Conservation (phyloP, 2,113 vertebrate genomes). For the Pteropus alecto region DNA sequence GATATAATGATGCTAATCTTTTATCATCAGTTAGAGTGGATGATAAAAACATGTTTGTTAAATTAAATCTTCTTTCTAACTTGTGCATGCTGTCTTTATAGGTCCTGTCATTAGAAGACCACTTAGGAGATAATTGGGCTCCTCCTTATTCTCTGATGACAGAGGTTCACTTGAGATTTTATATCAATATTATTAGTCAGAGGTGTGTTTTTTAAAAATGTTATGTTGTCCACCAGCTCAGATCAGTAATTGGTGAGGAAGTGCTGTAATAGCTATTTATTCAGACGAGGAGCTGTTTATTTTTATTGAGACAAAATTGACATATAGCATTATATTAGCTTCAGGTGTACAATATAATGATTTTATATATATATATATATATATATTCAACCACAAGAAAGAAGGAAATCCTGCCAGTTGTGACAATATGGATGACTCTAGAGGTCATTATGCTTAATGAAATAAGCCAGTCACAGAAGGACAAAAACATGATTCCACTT, state of each 20-base stretch:
- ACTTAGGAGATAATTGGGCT: background rate
- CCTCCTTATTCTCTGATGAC: background rate
- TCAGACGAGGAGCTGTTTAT: background rate
- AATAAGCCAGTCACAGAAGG: no score
- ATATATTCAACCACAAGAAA: background rate
- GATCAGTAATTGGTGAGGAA: background rate
- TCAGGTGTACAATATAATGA: background rate
- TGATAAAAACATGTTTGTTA: slow-evolving; percentile 23
- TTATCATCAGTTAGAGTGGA: slow-evolving; percentile 2
- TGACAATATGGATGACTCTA: no score
- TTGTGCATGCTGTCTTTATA: background rate
- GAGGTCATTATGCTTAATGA: no score
- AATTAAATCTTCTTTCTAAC: slow-evolving; percentile 17
- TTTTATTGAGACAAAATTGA: background rate
- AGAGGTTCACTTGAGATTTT: slow-evolving; percentile 1
- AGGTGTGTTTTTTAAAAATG: background rate
- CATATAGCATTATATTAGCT: background rate
- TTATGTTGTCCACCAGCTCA: background rate
- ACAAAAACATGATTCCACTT: no score
- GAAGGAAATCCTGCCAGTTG: no score
- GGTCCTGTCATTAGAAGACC: background rate
- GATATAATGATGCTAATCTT: slow-evolving; percentile 19
- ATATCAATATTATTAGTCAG: slow-evolving; percentile 44
- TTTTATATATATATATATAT: background rate
- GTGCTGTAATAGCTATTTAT: background rate